These are phyloP conservation scores for Pangasius macronema DNA, from an alignment of 2,797 vertebrate genomes.

Conservation along the genomic window DNA sequence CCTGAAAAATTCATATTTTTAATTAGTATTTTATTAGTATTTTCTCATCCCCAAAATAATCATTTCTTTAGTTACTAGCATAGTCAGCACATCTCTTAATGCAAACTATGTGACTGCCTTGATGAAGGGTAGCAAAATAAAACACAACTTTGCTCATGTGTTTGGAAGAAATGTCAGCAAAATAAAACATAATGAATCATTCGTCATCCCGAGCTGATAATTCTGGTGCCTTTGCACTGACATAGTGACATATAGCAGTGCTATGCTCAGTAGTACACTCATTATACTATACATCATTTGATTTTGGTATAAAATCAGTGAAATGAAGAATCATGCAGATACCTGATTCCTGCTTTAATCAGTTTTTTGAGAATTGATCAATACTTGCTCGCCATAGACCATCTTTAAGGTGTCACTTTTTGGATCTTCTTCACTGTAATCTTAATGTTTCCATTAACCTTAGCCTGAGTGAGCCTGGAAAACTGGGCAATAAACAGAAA, in stretches of 20 bases:
- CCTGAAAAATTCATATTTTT: not conserved
- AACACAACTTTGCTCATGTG: not conserved
- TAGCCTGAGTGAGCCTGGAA: not conserved
- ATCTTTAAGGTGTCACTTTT: not conserved
- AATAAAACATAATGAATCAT: not conserved
- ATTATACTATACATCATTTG: not conserved
- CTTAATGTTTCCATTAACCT: not conserved
- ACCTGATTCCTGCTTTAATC: not conserved
- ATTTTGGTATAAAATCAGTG: not conserved
- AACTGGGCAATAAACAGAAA: not conserved
- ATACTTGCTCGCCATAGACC: not conserved
- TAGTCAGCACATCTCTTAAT: too few relatives aligned
- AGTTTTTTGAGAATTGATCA: not conserved
- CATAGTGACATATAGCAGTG: not conserved
- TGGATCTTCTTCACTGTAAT: not conserved
- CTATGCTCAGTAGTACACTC: not conserved
- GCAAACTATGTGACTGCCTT: too few relatives aligned
- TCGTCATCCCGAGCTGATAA: not conserved
- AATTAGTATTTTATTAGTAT: too few relatives aligned
- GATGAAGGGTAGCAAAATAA: not conserved
- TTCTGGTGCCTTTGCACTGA: not conserved
- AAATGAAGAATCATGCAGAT: not conserved
- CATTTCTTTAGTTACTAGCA: too few relatives aligned
- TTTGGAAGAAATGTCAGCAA: not conserved
- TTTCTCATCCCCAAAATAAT: too few relatives aligned